Conservation (phyloP, 2,888 invertebrate species). For the Synergus umbraculus region DNA sequence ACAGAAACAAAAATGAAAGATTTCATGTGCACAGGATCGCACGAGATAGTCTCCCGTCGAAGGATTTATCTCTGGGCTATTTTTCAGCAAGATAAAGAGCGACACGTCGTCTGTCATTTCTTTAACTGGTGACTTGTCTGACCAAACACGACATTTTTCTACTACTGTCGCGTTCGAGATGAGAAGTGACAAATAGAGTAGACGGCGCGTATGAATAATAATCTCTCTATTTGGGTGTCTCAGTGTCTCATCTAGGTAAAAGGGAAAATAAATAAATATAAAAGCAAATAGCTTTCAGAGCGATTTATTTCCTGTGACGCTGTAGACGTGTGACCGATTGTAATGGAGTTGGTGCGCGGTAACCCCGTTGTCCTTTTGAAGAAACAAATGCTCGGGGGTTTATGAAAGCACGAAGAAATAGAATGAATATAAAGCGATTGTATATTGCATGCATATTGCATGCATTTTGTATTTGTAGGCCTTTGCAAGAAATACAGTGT, state of each 20-base stretch:
- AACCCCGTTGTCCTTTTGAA: conserved; percentile 64
- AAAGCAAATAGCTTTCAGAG: background rate
- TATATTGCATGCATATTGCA: background rate
- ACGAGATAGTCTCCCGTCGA: conserved; percentile 16
- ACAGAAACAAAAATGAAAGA: conserved; percentile 26
- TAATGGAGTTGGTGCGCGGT: conserved; percentile 67
- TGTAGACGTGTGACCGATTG: conserved; percentile 67
- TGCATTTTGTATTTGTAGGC: conserved; percentile 3
- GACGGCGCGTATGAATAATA: conserved; percentile 1
- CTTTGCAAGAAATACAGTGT: conserved; percentile 28
- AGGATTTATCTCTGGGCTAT: conserved; percentile 34
- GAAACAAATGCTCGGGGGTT: conserved; percentile 64
- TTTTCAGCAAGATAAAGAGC: conserved; percentile 39
- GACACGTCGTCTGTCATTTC: conserved; percentile 40
- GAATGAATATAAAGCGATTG: conserved; percentile 40
- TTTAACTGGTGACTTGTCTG: conserved; percentile 40
- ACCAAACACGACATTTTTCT: conserved; percentile 41
- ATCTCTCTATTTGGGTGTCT: conserved; percentile 11
- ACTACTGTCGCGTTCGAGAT: conserved; percentile 32
- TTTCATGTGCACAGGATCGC: conserved; percentile 2
- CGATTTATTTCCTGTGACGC: background rate
- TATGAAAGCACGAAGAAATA: conserved; percentile 50
- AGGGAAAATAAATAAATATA: conserved; percentile 2
- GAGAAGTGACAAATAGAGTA: conserved; percentile 27
- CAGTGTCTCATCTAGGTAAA: background rate